Percentiles rank a stretch among this genome's conserved stretches.
Evolutionary conservation across 1,140 invertebrate species (phyloP).

Genomic region (Drosophila takahashii): DNA sequence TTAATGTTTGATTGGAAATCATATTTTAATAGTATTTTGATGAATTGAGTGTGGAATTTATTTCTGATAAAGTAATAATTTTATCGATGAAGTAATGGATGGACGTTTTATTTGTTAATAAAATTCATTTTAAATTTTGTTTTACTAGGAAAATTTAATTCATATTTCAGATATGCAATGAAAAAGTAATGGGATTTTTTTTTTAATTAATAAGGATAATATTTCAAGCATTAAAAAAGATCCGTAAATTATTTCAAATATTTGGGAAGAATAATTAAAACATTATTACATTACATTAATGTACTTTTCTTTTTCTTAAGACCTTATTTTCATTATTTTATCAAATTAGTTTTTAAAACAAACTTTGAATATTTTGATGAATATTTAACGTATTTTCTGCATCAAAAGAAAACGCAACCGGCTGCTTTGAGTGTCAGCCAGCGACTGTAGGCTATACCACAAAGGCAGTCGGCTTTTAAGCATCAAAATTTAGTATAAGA

Average conservation of each 20-base stretch:
- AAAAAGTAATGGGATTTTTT: too few species aligned
- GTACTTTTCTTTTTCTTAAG: too few species aligned
- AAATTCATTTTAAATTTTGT: too few species aligned
- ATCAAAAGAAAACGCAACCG: not conserved
- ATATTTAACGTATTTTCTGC: not conserved
- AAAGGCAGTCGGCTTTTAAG: constrained; percentile 45
- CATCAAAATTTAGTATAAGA: constrained; percentile 12
- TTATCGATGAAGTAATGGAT: not conserved
- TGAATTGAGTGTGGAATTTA: not conserved
- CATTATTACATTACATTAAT: too few species aligned
- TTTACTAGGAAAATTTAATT: not conserved
- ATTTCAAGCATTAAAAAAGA: too few species aligned
- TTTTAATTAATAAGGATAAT: too few species aligned
- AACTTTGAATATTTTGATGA: not conserved
- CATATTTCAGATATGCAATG: too few species aligned
- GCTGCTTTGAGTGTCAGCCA: constrained; percentile 23
- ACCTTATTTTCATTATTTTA: not conserved
- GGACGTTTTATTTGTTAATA: too few species aligned
- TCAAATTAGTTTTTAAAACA: not conserved
- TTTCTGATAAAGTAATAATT: not conserved
- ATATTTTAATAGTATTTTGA: not conserved
- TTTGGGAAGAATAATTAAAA: too few species aligned
- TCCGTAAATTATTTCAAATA: too few species aligned
- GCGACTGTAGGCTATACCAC: constrained; percentile 39
- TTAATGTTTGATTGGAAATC: not conserved